These are phyloP conservation scores for Zaprionus lineosus DNA, from an alignment of 2,888 invertebrate species.

Conservation along the genomic window DNA sequence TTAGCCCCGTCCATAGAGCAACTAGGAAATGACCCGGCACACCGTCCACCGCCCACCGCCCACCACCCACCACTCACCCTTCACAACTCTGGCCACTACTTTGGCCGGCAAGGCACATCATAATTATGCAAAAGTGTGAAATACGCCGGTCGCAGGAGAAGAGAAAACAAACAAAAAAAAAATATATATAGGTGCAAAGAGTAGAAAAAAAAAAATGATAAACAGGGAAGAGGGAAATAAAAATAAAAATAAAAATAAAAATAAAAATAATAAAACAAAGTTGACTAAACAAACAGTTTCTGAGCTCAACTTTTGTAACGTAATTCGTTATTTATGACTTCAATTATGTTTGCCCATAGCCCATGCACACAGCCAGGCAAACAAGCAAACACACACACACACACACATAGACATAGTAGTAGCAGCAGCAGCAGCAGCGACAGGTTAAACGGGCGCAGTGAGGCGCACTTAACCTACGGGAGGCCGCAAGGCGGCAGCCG, in stretches of 20 bases:
- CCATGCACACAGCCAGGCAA: slow-evolving; percentile 37
- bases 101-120: slow-evolving; percentile 53
- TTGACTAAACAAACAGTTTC: slow-evolving; percentile 62
- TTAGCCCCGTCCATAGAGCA: slow-evolving; percentile 59
- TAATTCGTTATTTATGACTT: slow-evolving; percentile 79
- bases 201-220: slow-evolving; percentile 3
- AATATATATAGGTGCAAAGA: no score
- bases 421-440: no score
- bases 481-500: slow-evolving; percentile 33
- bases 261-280: slow-evolving; percentile 17
- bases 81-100: no score
- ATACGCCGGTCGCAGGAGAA: slow-evolving; percentile 21
- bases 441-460: slow-evolving; percentile 68
- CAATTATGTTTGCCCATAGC: slow-evolving; percentile 75
- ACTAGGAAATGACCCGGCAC: slow-evolving; percentile 34
- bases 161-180: not conserved
- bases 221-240: not conserved
- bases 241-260: not conserved
- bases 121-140: slow-evolving; percentile 77
- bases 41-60: slow-evolving; percentile 12
- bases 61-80: not conserved
- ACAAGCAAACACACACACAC: slow-evolving; percentile 11
- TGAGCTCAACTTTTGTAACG: slow-evolving; percentile 68
- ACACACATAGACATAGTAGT: slow-evolving; percentile 23
- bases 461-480: slow-evolving; percentile 57